Evolutionary conservation across 2,797 vertebrate genomes (phyloP).

Genomic region (Poecilia picta): DNA sequence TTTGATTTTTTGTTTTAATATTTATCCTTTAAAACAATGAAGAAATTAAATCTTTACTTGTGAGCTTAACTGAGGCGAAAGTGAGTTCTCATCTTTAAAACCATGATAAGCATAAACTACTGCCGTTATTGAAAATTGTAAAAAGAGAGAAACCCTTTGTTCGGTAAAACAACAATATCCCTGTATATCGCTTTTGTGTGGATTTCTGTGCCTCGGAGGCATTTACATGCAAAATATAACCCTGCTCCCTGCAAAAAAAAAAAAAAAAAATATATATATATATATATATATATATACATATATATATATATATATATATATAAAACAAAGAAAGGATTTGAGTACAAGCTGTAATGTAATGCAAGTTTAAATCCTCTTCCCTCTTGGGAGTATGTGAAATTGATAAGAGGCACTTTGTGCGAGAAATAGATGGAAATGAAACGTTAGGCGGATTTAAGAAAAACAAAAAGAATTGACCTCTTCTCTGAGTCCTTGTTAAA

Average conservation of each 20-base stretch:
- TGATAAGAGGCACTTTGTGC: constrained; percentile 30
- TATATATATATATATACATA: too few species aligned
- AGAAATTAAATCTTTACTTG: neutral
- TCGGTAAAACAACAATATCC: constrained; percentile 21
- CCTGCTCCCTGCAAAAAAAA: constrained; percentile 45
- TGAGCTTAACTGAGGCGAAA: neutral
- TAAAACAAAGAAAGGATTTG: constrained; percentile 49
- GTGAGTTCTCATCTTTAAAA: neutral
- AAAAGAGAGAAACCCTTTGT: constrained; percentile 18
- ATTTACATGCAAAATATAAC: constrained; percentile 48
- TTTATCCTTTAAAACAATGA: neutral
- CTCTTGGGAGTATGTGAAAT: constrained; percentile 50
- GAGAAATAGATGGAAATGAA: constrained; percentile 25
- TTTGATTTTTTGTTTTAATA: neutral
- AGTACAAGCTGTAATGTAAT: constrained; percentile 39
- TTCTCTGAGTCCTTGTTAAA: constrained; percentile 58
- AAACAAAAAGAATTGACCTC: constrained; percentile 37
- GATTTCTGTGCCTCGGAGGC: constrained; percentile 34
- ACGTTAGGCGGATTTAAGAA: constrained; percentile 14
- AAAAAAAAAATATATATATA: too few species aligned
- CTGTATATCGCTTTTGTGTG: constrained; percentile 1
- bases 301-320: neutral
- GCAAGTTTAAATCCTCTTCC: constrained; percentile 52
- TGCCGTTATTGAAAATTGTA: constrained; percentile 8
- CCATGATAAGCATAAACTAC: neutral